Evolutionary conservation across 2,113 vertebrate genomes (phyloP), one percentile per base, ranked within the genome.

Genomic region (Lampris incognitus): DNA sequence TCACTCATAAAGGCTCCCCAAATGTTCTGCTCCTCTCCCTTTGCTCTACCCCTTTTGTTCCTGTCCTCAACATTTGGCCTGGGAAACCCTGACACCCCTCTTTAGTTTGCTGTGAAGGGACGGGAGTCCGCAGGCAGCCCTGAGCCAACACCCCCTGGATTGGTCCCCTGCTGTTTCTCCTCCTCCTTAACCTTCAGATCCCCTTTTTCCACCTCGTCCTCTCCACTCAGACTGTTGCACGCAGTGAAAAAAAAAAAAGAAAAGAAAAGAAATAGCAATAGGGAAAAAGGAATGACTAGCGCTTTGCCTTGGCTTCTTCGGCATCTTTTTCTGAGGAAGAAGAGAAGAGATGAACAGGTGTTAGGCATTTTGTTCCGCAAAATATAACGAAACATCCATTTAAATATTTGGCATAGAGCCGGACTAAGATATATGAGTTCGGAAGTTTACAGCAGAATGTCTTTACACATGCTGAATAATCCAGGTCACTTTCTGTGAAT

Each of bases 281-380:
- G 24, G 24, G 24, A 24, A 24, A 24, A 24, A 11, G 59, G 39
- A 69, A 40, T 24, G 69, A 38, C 74, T 94, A 94, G 62, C 87
- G 92, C 78, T 94, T 94, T 10, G 71, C 82, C 88, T 94, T 94
- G 61, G 91, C n/a, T 24, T 92, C 92, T 51, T 94, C 92, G 0
- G 69, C 85, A 56, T 93, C 93, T 92, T 88, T 92, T 38, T 87
- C 89, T 89, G 66, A 50, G 81, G 83, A 24, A 54, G 7, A 79
- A 38, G 41, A 40, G 57, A n/a, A 82, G 37, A 67, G 37, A 58
- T 9, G 37, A 48, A 63, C 48, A 5, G 51, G 9, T 54, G 13
- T 46, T 5, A 46, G 44, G 44, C 7, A 46, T 46, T 46, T 46
- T 4, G 44, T 46, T 46, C 44, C 44, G 7, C 44, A 46, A 46